Conservation (phyloP, 2,797 vertebrate species). For the Anguilla marmorata region DNA sequence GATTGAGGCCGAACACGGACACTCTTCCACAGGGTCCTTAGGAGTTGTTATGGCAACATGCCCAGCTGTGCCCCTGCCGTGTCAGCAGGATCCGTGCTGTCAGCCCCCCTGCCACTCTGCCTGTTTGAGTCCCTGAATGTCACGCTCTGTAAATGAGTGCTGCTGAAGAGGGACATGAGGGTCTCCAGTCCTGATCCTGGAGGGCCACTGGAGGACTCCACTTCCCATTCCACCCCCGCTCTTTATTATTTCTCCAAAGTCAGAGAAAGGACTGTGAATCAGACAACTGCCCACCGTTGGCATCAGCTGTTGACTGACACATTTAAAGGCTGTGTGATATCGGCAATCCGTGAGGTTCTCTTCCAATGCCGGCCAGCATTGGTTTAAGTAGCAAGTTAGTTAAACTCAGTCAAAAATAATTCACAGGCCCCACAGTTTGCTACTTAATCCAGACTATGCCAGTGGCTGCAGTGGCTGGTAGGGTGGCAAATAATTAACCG, state of each 20-base stretch:
- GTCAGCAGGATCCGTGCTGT: background rate
- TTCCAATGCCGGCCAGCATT: background rate
- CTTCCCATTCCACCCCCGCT: background rate
- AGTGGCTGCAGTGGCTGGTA: background rate
- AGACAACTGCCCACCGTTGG: background rate
- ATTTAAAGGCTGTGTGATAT: background rate
- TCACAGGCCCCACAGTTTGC: background rate
- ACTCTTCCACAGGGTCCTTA: background rate
- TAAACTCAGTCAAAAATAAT: background rate
- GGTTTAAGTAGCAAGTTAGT: background rate
- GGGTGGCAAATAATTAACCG: background rate
- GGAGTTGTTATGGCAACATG: constrained; percentile 7
- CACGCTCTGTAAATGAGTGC: constrained; percentile 15
- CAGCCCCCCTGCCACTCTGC: background rate
- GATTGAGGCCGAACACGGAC: background rate
- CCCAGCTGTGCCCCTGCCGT: background rate
- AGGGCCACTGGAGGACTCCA: background rate
- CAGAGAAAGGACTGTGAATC: background rate
- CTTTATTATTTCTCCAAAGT: background rate
- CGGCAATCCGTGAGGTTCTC: background rate
- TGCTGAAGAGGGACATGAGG: constrained; percentile 16
- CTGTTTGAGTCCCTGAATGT: background rate
- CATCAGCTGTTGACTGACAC: background rate
- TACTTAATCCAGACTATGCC: background rate
- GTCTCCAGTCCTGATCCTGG: background rate